These are phyloP conservation scores for Artemia sinica DNA, from an alignment of 2,888 invertebrate genomes.

Conservation along the genomic window DNA sequence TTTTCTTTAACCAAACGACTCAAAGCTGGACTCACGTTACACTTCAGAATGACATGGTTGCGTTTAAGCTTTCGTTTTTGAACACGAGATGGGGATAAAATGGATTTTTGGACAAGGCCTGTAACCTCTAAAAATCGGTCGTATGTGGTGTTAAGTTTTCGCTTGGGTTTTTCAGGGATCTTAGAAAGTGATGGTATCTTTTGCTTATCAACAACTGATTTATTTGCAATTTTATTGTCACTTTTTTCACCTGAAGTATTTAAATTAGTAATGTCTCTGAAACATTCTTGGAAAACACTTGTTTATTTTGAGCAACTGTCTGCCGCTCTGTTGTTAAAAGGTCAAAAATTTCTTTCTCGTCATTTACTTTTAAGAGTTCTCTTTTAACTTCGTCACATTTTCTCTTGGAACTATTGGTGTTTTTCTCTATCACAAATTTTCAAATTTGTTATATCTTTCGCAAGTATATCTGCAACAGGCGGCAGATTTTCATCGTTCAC, in stretches of 20 bases:
- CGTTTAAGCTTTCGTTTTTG: slow-evolving; percentile 25
- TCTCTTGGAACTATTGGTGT: no score
- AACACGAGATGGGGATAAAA: slow-evolving; percentile 47
- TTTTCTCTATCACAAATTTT: no score
- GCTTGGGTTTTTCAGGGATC: neutral
- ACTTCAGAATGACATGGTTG: slow-evolving; percentile 6
- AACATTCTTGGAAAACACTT: neutral
- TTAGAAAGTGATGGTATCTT: neutral
- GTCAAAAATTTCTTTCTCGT: no score
- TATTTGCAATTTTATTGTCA: neutral
- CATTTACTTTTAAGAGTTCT: no score
- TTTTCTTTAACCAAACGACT: slow-evolving; percentile 6
- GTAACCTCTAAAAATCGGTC: slow-evolving; percentile 61
- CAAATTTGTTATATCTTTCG: no score
- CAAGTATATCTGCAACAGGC: no score
- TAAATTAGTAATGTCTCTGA: slow-evolving; percentile 9
- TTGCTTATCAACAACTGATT: neutral
- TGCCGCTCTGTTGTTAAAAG: no score
- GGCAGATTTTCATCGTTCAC: no score
- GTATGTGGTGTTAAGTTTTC: slow-evolving; percentile 33
- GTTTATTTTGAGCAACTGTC: no score
- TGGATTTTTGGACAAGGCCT: slow-evolving; percentile 59
- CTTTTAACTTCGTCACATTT: no score
- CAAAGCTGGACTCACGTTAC: slow-evolving; percentile 9
- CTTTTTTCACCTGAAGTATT: neutral